Base-by-base conservation (phyloP, 53 echinoderm and acorn worm genomes). In the Apostichopus leukothele region DNA sequence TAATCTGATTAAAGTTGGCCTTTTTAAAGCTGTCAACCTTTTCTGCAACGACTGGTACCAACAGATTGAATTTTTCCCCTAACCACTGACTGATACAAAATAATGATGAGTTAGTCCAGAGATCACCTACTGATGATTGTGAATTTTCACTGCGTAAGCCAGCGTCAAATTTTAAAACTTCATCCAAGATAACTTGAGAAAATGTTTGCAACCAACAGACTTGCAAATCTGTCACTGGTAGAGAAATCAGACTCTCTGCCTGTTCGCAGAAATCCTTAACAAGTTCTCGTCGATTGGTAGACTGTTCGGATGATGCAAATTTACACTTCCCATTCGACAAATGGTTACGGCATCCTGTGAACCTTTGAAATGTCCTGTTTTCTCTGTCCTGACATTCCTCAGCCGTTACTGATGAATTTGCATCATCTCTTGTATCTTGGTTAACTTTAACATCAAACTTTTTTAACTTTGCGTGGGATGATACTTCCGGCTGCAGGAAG, bases 1-100 rank as follows among this genome's bases (percentile, higher is more conserved):
- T 27, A 7, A 87, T 87, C 4, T 51, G 74, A 52, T 75, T 52
- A 22, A 87, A 19, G 50, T 87, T 87, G 1, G 74, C 75, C 51
- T 75, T 59, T 10, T 87, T 87, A 51, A 87, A 87, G 21, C 51
- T 53, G n/a, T 87, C 75, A 54, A 87, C 88, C 39, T 87, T 87
- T 51, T 52, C 18, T 27, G 51, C 27, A 52, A 87, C 88, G 18
- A 50, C 13, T 75, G 88, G 88, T 51, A 71, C 87, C 73, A 86
- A 14, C n/a, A 74, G 13, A n/a, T 73, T 68, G 12, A 86, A 86
- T 68, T 86, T 86, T 52, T n/a, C 52, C 10, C 87, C 87, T 5
- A 86, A 22, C 87, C 87, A 86, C 27, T 57, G 53, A 39, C 61
- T 20, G 13, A 84, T 60, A 11, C 10, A 21, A 60, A 60, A 4